Conservation (phyloP, 2,113 vertebrate genomes). For the Eulemur macaco region DNA sequence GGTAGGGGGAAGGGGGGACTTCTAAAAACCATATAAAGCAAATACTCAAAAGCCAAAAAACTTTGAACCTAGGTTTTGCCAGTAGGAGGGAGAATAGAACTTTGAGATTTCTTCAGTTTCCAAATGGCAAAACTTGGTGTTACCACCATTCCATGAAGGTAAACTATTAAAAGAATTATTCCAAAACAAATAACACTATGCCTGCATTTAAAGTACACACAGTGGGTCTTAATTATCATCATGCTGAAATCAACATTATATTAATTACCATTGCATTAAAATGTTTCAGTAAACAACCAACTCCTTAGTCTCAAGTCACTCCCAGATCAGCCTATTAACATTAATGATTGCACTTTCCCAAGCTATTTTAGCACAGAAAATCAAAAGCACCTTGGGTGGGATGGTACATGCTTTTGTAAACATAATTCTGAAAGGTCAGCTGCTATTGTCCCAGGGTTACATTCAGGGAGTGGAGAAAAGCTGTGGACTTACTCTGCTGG, state of each 20-base stretch:
- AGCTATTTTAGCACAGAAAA: constrained; percentile 52
- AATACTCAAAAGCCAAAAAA: not conserved
- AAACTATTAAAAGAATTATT: constrained; percentile 44
- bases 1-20: not conserved
- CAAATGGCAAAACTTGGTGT: not conserved
- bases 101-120: not conserved
- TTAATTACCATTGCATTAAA: constrained; percentile 64
- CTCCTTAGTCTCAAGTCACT: constrained; percentile 37
- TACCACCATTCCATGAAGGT: not conserved
- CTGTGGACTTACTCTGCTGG: not conserved
- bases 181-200: constrained; percentile 13
- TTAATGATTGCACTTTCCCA: constrained; percentile 1
- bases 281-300: constrained; percentile 55
- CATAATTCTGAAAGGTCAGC: constrained; percentile 62
- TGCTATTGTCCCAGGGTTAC: not conserved
- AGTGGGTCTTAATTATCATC: constrained; percentile 63
- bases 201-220: constrained; percentile 55
- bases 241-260: constrained; percentile 52
- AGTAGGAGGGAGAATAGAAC: not conserved
- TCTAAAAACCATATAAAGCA: not conserved
- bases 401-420: constrained; percentile 53
- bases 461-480: not conserved
- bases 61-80: not conserved
- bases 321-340: constrained; percentile 47
- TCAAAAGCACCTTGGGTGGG: constrained; percentile 27